These are phyloP conservation scores for Chydorus sphaericus DNA, from an alignment of 2,888 invertebrate species.

Conservation along the genomic window DNA sequence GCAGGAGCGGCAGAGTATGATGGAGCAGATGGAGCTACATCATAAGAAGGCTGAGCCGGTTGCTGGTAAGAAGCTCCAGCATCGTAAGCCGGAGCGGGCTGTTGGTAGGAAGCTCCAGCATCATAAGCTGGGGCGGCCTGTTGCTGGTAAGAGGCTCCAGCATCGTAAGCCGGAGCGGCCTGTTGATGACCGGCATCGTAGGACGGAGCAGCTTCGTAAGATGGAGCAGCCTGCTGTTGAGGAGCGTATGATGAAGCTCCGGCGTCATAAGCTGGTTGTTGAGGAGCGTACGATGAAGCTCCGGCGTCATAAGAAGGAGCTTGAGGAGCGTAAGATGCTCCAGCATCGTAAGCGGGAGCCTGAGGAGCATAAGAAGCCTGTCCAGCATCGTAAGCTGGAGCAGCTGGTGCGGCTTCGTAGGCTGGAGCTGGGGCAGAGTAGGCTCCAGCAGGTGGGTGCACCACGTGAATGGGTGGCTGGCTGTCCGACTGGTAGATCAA, in stretches of 20 bases:
- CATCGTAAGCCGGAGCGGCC: not conserved
- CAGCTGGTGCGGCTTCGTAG: conserved; percentile 4
- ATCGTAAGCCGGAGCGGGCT: not conserved
- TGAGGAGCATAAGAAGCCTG: conserved; percentile 1
- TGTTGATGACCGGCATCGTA: conserved; percentile 5
- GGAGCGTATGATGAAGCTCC: not conserved
- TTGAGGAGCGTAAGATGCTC: not conserved
- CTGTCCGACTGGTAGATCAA: conserved; percentile 27
- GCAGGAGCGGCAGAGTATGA: conserved; percentile 15
- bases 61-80: conserved; percentile 7
- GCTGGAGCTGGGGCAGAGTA: conserved; percentile 16
- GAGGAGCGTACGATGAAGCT: not conserved
- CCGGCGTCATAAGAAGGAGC: conserved; percentile 10
- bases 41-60: conserved; percentile 17
- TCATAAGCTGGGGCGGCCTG: not conserved
- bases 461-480: conserved; percentile 28
- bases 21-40: conserved; percentile 16
- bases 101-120: not conserved
- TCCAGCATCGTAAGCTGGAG: conserved; percentile 6
- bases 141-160: conserved; percentile 3
- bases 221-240: conserved; percentile 5
- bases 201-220: conserved; percentile 13
- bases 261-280: conserved; percentile 3
- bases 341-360: conserved; percentile 12
- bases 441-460: conserved; percentile 22